Base-by-base conservation (phyloP, 2,113 vertebrate species). In the Notothenia coriiceps region DNA sequence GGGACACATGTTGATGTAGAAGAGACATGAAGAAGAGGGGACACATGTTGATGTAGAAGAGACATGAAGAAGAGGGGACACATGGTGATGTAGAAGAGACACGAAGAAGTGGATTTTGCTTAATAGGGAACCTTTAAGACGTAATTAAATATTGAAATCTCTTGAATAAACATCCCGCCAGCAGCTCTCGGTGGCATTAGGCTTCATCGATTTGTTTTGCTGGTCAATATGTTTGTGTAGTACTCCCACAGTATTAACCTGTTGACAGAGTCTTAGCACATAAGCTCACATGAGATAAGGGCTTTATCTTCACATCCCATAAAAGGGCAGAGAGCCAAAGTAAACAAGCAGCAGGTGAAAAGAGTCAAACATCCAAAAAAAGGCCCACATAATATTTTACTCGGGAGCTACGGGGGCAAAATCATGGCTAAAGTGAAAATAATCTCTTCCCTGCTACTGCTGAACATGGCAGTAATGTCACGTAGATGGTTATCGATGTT, bases 201-300 rank as follows among this genome's bases (percentile, higher is more conserved):
- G 35, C 51, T 50, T 55, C 70, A 65, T 66, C 35, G 62, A 82
- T 83, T 79, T 75, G 66, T 73, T 74, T 77, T 70, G 46, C 33
- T 9, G 84, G 66, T 75, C 75, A 67, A 33, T 77, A 51, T 72
- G 75, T 78, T 80, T 80, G 51, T 18, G 29, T 22, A 25, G 29
- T 67, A 65, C 20, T 0, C 62, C 35, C 40, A 69, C 25, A 70
- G 35, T 40, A 40, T 40, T 40, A 61, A 79, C 17, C 33, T 10
- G 46, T n/a, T 35, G 43, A 65, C 15, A 67, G 22, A 6, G 22
- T 70, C 44, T 43, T 10, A 5, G 33, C 59, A 71, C 55, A 50
- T 22, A 7, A 55, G 15, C 72, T 73, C 57, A 59, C 51, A 54
- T 1, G 1, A 51, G 47, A 67, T n/a, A 9, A 15, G 29, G 35